Conservation (phyloP, 1,140 invertebrate genomes). For the Calephelis virginiensis region DNA sequence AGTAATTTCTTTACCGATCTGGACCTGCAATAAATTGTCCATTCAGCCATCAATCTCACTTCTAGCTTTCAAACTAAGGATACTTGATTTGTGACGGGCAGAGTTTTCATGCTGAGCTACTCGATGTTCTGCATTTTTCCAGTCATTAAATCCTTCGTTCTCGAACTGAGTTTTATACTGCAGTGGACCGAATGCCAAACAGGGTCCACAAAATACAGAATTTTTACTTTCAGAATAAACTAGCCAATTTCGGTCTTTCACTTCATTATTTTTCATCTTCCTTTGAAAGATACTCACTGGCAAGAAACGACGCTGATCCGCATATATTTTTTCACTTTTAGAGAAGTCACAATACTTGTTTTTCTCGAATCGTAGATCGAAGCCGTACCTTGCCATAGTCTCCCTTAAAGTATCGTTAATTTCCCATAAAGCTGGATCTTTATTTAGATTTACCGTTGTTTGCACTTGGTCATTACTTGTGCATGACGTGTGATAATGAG, state of each 20-base stretch:
- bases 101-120: constrained; percentile 22
- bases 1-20: neutral
- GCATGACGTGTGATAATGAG: too few species aligned
- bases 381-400: too few species aligned
- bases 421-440: too few species aligned
- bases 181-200: constrained; percentile 19
- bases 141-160: constrained; percentile 24
- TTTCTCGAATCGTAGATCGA: too few species aligned
- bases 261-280: constrained; percentile 25
- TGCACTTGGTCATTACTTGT: too few species aligned
- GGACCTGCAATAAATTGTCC: neutral
- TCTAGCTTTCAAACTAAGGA: constrained; percentile 13
- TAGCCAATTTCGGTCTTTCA: constrained; percentile 24
- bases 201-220: constrained; percentile 19
- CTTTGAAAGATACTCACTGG: neutral
- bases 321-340: too few species aligned
- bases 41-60: constrained; percentile 2
- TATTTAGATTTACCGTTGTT: too few species aligned
- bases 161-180: constrained; percentile 21
- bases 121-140: constrained; percentile 26
- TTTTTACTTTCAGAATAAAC: constrained; percentile 23
- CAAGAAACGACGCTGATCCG: too few species aligned
- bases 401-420: too few species aligned
- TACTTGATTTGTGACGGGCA: neutral
- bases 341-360: too few species aligned